Percentiles rank a stretch among this genome's conserved stretches.
Evolutionary conservation across 2,888 invertebrate species (phyloP).

Genomic region (Scelioninae gen. 1): DNA sequence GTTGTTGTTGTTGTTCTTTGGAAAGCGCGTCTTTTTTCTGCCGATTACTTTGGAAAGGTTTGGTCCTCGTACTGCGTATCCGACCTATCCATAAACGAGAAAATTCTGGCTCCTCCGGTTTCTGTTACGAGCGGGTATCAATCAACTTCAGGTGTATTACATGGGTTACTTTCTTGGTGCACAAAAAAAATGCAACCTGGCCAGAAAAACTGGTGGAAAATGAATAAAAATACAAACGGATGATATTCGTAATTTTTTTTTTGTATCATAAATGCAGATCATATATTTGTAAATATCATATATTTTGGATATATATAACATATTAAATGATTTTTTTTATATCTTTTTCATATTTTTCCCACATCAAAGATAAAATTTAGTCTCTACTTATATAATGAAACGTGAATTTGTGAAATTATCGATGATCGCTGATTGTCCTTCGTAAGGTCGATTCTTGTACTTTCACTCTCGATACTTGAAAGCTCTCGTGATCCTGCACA

Average conservation of each 20-base stretch:
- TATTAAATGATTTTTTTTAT: not conserved
- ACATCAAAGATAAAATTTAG: not conserved
- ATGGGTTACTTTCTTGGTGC: slow-evolving; percentile 61
- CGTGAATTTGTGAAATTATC: slow-evolving; percentile 62
- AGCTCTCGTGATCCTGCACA: slow-evolving; percentile 25
- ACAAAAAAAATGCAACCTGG: slow-evolving; percentile 36
- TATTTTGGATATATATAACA: not conserved
- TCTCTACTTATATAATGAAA: slow-evolving; percentile 47
- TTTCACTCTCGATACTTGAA: slow-evolving; percentile 60
- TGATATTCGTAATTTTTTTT: not conserved
- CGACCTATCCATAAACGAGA: slow-evolving; percentile 62
- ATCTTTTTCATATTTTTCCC: not conserved
- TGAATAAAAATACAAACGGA: not conserved
- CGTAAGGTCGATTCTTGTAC: slow-evolving; percentile 62
- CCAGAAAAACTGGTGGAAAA: slow-evolving; percentile 28
- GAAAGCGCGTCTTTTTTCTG: slow-evolving; percentile 20
- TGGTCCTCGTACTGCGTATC: slow-evolving; percentile 64
- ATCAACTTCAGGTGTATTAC: slow-evolving; percentile 61
- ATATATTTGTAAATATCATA: not conserved
- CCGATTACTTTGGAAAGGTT: slow-evolving; percentile 44
- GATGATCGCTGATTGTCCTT: slow-evolving; percentile 64
- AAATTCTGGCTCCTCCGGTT: slow-evolving; percentile 57
- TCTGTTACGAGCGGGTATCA: slow-evolving; percentile 56
- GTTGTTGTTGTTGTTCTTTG: slow-evolving; percentile 1
- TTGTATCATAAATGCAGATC: not conserved